Evolutionary conservation across 2,888 invertebrate genomes (phyloP), one percentile per base, ranked within the genome.

Genomic region (Nudaria mundana): DNA sequence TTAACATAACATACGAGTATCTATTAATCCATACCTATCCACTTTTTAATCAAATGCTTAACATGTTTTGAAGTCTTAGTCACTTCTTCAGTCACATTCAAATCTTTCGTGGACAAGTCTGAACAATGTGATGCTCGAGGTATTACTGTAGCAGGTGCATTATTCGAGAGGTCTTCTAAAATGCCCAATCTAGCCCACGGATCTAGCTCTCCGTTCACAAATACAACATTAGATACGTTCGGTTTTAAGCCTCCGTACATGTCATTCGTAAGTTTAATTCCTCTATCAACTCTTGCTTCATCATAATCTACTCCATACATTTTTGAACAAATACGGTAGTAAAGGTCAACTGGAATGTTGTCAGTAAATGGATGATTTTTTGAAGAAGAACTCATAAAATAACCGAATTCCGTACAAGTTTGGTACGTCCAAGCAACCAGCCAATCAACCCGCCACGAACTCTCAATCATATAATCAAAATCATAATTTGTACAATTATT

Each of bases 341-440:
- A 90, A 12, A 79, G 85, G 3, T 82, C 31, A 13, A 31, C 5
- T 5, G 13, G 20, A 37, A 90, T 61, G 14, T 82, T 76, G 14
- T 79, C 67, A 1, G 90, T 90, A 69, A 94, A 94, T 0, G 92
- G 91, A 11, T 91, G 90, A 1, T 81, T 71, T 2, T 75, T 59
- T 0, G 90, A 90, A 47, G 89, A 89, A 0, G 93, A 90, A 0
- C 92, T 92, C 70, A 93, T 93, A 66, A 89, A 94, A 66, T 91
- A 95, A 16, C 94, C 94, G 65, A 93, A 95, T 76, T 95, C 95
- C 3, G 92, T 92, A 72, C 95, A 95, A 0, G 93, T 94, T 75
- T 95, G 95, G 66, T 93, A 94, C 1, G 78, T 80, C 94, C 94
- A 95, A 5, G 79, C 61, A 2, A 62, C 52, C n/a, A 48, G 43